These are phyloP conservation scores for Xestobium rufovillosum DNA, from an alignment of 2,888 invertebrate species.

Conservation along the genomic window DNA sequence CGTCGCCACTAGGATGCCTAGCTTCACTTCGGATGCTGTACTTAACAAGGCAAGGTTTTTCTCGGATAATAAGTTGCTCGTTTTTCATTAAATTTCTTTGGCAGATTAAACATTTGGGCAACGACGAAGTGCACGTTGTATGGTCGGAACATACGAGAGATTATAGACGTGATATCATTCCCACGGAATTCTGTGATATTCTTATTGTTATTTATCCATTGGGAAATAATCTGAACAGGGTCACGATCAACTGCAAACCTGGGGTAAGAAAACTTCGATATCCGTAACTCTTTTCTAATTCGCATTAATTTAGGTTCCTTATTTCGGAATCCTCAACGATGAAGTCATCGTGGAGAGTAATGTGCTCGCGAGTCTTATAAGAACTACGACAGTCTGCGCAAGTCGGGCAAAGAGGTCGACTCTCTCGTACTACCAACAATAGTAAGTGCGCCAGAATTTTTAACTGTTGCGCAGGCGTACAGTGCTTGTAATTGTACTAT, in stretches of 20 bases:
- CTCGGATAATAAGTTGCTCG: neutral
- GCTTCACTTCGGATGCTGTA: constrained; percentile 78
- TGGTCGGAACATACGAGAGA: constrained; percentile 97
- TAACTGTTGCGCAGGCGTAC: no score
- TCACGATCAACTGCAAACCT: constrained; percentile 80
- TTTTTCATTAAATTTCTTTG: constrained; percentile 18
- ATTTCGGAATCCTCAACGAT: constrained; percentile 93
- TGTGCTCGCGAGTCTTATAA: constrained; percentile 75
- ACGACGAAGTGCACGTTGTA: constrained; percentile 97
- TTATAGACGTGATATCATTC: constrained; percentile 93
- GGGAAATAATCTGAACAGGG: constrained; percentile 74
- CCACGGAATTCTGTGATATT: constrained; percentile 99
- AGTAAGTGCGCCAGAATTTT: constrained; percentile 50
- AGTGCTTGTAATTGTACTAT: constrained; percentile 3
- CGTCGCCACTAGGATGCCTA: constrained; percentile 95
- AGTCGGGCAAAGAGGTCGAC: constrained; percentile 86
- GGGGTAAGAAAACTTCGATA: constrained; percentile 62
- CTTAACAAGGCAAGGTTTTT: constrained; percentile 63
- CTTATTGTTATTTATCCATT: constrained; percentile 94
- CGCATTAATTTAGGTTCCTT: constrained; percentile 59
- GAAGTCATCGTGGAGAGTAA: constrained; percentile 73
- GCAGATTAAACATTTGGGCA: constrained; percentile 89
- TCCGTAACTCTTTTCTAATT: neutral
- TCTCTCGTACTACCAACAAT: constrained; percentile 84
- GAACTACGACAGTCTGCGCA: constrained; percentile 85